A percentile compares a stretch with the other conserved stretches of the same genome.
Conservation (phyloP, 2,888 invertebrate species). For the Zelleria hepariella region DNA sequence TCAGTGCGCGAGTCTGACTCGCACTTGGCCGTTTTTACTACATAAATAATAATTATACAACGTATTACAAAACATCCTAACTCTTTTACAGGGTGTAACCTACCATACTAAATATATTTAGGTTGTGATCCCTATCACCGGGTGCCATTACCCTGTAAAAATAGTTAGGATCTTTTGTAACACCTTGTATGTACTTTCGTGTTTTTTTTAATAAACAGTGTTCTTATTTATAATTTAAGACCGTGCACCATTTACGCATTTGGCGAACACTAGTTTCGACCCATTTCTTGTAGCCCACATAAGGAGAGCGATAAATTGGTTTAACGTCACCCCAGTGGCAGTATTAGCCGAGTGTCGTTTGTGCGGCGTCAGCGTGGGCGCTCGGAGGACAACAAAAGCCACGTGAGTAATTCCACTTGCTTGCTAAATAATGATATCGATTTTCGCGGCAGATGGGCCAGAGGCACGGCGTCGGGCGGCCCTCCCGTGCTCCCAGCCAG, state of each 20-base stretch:
- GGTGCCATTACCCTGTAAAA: too few relatives aligned
- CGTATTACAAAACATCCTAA: too few relatives aligned
- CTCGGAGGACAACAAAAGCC: conserved; percentile 10
- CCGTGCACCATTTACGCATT: background rate
- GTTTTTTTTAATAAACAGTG: too few relatives aligned
- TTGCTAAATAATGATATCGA: conserved; percentile 62
- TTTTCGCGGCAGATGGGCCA: conserved; percentile 66
- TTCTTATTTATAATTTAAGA: too few relatives aligned
- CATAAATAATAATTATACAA: too few relatives aligned
- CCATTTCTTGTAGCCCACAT: background rate
- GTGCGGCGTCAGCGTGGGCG: conserved; percentile 12
- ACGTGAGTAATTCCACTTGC: conserved; percentile 40
- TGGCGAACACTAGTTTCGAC: background rate
- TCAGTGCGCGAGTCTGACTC: too few relatives aligned
- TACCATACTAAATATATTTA: too few relatives aligned
- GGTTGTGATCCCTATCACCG: too few relatives aligned
- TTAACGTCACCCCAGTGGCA: conserved; percentile 1
- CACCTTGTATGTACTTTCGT: too few relatives aligned
- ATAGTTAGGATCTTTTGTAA: too few relatives aligned
- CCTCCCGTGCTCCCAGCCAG: conserved; percentile 42
- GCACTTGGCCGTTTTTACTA: too few relatives aligned
- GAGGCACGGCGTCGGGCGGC: conserved; percentile 36
- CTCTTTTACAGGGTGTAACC: too few relatives aligned
- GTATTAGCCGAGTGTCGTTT: background rate
- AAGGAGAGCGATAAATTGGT: conserved; percentile 3